A percentile compares a stretch with the other conserved stretches of the same genome.
Evolutionary conservation across 2,797 vertebrate species (phyloP).

Genomic region (Sebastes steindachneri): DNA sequence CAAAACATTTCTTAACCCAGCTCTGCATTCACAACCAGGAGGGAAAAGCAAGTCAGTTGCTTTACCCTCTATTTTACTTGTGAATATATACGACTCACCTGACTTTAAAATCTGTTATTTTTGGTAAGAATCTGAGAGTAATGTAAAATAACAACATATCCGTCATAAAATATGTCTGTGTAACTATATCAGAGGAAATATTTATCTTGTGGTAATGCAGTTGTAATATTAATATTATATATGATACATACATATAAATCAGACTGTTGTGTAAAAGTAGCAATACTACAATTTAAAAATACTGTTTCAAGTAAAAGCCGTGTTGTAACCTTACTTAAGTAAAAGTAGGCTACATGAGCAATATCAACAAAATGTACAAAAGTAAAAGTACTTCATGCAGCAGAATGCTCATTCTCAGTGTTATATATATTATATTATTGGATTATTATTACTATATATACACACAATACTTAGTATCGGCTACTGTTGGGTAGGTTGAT

Average conservation of each 20-base stretch:
- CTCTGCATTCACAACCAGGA: slow-evolving; percentile 9
- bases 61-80: not conserved
- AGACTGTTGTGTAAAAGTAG: not conserved
- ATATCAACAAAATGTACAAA: not conserved
- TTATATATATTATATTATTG: too few relatives aligned
- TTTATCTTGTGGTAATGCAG: not conserved
- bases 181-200: not conserved
- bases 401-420: too few relatives aligned
- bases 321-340: not conserved
- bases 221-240: not conserved
- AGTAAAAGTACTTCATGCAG: too few relatives aligned
- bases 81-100: not conserved
- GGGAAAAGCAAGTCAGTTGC: not conserved
- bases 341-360: not conserved
- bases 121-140: too few relatives aligned
- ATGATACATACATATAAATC: not conserved
- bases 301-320: not conserved
- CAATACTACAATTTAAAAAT: not conserved
- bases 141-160: not conserved
- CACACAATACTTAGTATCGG: not conserved
- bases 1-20: slow-evolving; percentile 13
- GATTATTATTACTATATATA: not conserved
- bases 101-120: not conserved
- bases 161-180: not conserved
- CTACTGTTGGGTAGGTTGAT: not conserved